phyloP scores from a whole-genome alignment of 2,113 vertebrate genomes.

The Helogale parvula region DNA sequence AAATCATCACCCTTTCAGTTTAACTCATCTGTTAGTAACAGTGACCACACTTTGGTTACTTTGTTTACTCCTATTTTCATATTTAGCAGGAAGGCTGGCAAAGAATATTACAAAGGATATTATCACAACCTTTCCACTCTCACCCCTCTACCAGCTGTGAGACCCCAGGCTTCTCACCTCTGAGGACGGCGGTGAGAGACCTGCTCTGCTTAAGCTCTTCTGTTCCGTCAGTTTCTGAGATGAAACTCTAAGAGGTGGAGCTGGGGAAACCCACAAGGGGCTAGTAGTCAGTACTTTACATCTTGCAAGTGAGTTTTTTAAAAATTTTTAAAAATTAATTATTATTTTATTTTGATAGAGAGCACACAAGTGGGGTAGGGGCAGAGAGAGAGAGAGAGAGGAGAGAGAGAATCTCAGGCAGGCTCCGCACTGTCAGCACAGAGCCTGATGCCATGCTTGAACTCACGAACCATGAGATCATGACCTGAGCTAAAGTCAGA shows the following conservation, averaged over 20 bases:
- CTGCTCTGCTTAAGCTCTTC: neutral
- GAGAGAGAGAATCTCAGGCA: no score
- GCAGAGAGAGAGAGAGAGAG: no score
- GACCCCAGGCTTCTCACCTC: neutral
- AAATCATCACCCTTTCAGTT: neutral
- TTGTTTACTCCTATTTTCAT: conserved; percentile 4
- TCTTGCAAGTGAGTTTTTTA: neutral
- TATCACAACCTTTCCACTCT: neutral
- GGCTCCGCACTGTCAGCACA: no score
- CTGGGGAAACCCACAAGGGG: neutral
- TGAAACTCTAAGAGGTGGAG: neutral
- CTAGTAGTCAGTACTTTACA: neutral
- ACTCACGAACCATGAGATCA: no score
- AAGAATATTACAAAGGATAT: neutral
- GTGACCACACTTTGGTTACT: neutral
- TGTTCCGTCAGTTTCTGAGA: neutral
- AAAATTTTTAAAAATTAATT: no score
- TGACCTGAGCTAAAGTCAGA: no score
- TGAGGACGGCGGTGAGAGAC: neutral
- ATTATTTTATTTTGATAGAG: no score
- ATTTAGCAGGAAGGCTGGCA: neutral
- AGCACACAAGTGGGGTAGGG: no score
- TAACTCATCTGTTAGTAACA: conserved; percentile 33
- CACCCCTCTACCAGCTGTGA: neutral
- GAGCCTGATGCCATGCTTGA: no score